Conservation (phyloP, 35 echinoderm and acorn worm species). For the Amphiura filiformis region DNA sequence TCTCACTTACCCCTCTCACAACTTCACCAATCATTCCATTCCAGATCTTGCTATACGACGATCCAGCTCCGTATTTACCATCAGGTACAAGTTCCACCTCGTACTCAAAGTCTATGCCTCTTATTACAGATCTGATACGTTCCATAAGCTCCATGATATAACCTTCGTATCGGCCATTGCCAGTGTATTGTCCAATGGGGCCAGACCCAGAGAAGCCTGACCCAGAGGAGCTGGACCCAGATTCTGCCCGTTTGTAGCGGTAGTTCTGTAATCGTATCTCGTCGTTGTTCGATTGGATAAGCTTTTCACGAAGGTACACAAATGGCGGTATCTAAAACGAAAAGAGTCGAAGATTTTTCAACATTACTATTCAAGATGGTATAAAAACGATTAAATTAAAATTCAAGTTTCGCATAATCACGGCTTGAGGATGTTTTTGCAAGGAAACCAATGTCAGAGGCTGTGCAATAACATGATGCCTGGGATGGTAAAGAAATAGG, state of each 20-base stretch:
- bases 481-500: no score
- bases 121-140: slow-evolving; percentile 14
- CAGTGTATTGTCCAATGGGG: not conserved
- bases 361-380: no score
- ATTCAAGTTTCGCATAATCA: no score
- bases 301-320: slow-evolving; percentile 24
- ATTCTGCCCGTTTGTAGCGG: slow-evolving; percentile 15
- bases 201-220: not conserved
- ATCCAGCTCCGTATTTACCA: slow-evolving; percentile 29
- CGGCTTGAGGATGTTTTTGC: no score
- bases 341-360: not conserved
- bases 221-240: not conserved
- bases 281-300: not conserved
- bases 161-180: slow-evolving; percentile 41
- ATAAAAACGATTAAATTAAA: no score
- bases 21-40: slow-evolving; percentile 57
- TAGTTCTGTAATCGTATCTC: not conserved
- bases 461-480: no score
- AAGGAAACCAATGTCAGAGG: no score
- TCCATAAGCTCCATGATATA: slow-evolving; percentile 47
- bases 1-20: slow-evolving; percentile 23
- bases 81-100: slow-evolving; percentile 50
- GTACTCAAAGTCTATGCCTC: slow-evolving; percentile 48
- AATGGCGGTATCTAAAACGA: slow-evolving; percentile 41
- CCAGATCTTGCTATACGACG: slow-evolving; percentile 29